phyloP scores from a whole-genome alignment of 2,113 vertebrate species.

The Dendropsophus ebraccatus region DNA sequence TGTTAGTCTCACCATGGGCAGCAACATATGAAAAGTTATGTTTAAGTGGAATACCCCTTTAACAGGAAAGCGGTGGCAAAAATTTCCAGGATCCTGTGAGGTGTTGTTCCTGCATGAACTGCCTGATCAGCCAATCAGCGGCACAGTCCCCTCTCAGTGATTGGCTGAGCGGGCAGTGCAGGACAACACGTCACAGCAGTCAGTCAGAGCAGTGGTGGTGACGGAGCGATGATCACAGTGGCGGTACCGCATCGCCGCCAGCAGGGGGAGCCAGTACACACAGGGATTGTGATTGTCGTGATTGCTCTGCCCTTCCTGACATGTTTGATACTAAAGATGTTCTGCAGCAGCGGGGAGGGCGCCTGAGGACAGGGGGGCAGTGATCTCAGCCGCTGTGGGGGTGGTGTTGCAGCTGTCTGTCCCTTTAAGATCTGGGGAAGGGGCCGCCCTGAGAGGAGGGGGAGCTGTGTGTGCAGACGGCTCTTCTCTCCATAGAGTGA shows the following conservation, averaged over 20 bases:
- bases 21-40: too few species aligned
- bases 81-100: too few species aligned
- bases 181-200: too few species aligned
- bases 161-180: too few species aligned
- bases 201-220: too few species aligned
- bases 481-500: neutral
- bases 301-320: neutral
- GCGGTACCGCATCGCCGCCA: neutral
- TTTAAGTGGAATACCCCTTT: too few species aligned
- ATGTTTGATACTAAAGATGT: neutral
- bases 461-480: slow-evolving; percentile 43
- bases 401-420: neutral
- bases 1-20: too few species aligned
- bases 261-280: neutral
- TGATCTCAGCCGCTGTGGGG: neutral
- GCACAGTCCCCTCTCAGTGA: too few species aligned
- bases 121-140: too few species aligned
- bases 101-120: too few species aligned
- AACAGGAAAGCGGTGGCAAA: too few species aligned
- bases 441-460: slow-evolving; percentile 37
- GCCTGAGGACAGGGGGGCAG: neutral
- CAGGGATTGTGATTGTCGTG: neutral
- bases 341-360: neutral
- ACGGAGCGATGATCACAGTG: neutral
- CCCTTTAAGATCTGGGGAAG: slow-evolving; percentile 46